Conservation (phyloP, 2,113 vertebrate genomes). For the Illadopsis cleaveri region DNA sequence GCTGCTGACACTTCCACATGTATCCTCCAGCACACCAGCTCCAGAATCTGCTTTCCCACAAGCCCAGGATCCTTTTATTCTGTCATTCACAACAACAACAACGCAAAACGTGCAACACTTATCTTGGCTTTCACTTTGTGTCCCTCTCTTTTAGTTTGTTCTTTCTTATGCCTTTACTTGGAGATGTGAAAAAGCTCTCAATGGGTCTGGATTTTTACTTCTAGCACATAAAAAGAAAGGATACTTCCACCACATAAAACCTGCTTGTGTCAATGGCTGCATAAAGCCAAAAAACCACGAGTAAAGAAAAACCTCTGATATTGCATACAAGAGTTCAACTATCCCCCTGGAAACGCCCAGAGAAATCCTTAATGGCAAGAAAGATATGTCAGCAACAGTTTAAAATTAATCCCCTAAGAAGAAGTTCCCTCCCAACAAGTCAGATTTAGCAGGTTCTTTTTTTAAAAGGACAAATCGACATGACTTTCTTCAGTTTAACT, state of each 20-base stretch:
- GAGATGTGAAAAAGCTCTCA: not conserved
- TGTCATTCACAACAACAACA: not conserved
- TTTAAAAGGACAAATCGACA: not conserved
- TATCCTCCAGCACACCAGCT: not conserved
- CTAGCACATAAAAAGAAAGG: not conserved
- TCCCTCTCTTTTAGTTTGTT: not conserved
- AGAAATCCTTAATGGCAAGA: not conserved
- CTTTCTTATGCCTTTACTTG: not conserved
- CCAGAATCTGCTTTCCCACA: not conserved
- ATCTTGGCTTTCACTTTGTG: not conserved
- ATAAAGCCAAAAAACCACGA: not conserved
- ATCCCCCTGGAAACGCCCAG: not conserved
- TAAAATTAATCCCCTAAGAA: not conserved
- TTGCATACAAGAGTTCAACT: not conserved
- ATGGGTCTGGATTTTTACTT: not conserved
- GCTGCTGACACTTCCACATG: not conserved
- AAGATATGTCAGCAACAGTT: not conserved
- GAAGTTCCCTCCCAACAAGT: not conserved
- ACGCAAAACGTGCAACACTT: not conserved
- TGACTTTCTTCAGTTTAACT: not conserved
- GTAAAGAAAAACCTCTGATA: not conserved
- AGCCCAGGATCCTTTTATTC: not conserved
- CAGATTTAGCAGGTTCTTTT: not conserved
- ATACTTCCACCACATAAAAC: not conserved
- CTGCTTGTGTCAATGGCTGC: fast-evolving